Base-by-base conservation (phyloP, 1,140 invertebrate genomes). In the Drosophila miranda region DNA sequence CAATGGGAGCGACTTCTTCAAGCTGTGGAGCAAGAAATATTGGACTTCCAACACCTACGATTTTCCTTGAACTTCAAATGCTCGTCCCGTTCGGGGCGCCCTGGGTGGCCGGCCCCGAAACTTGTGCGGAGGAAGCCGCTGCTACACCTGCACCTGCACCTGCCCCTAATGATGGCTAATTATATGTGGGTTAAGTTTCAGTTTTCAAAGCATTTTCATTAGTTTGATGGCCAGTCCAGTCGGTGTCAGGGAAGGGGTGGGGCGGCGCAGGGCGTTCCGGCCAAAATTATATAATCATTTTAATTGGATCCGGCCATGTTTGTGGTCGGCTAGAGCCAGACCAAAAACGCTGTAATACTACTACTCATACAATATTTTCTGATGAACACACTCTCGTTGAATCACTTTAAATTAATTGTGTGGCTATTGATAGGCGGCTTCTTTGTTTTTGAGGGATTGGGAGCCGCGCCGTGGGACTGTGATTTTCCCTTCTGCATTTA, bases 231-330 rank as follows among this genome's bases (percentile, higher is more conserved):
- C 49, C 30, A 30, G 30, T 2, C 8, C 30, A 30, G 30, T 30
- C 30, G 30, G 30, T 30, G 28, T 30, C 6, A 30, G 28, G 0
- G 28, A 34, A 41, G n/a, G 26, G 43, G 9, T 38, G 34, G 9
- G 34, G 34, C 34, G 34, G 9, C 30, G 50, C 42, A 52, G 58
- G 76, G 63, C 75, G 52, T 64, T 70, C 45, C 48, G 55, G 49
- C 56, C 61, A 63, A 81, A 84, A 84, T 84, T 84, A 84, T 78
- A 81, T 77, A 71, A 84, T 86, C 52, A 84, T 81, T 86, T 84
- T 87, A 84, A 86, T 84, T 84, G 73, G 68, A 81, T 56, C 50
- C 43, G 62, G 62, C 50, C 6, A 68, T 73, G 68, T 71, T 71
- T 60, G 67, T 16, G 48, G 45, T 53, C 49, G 75, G 49, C 75